These are phyloP conservation scores for Megaceryle maxima DNA, from an alignment of 2,113 vertebrate species.

Conservation along the genomic window DNA sequence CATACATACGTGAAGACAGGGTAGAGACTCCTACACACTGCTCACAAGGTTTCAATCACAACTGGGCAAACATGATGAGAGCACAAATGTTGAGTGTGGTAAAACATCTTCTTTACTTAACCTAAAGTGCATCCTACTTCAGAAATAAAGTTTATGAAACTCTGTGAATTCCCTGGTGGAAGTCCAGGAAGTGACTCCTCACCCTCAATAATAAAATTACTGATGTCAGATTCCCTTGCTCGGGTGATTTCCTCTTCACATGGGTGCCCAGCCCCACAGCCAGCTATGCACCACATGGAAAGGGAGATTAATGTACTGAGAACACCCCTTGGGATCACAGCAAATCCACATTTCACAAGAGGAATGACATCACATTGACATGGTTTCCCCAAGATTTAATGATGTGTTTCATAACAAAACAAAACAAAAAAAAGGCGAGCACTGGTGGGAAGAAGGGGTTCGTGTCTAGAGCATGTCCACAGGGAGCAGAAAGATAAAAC, in stretches of 20 bases:
- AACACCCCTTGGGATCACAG: neutral
- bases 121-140: neutral
- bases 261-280: neutral
- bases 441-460: neutral
- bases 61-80: neutral
- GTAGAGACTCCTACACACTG: fast-evolving
- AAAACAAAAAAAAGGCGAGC: neutral
- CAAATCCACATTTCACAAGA: neutral
- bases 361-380: conserved; percentile 6
- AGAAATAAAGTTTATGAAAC: neutral
- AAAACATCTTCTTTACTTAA: neutral
- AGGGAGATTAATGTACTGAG: neutral
- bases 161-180: neutral
- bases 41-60: neutral
- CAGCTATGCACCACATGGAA: neutral
- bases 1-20: fast-evolving
- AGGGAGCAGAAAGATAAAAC: neutral
- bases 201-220: neutral
- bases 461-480: neutral
- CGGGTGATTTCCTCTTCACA: neutral
- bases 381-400: conserved; percentile 14
- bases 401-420: neutral
- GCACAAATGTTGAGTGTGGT: neutral
- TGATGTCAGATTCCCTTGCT: neutral
- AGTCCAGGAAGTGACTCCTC: neutral